Conservation (phyloP, 2,797 vertebrate species). For the Furcifer pardalis region DNA sequence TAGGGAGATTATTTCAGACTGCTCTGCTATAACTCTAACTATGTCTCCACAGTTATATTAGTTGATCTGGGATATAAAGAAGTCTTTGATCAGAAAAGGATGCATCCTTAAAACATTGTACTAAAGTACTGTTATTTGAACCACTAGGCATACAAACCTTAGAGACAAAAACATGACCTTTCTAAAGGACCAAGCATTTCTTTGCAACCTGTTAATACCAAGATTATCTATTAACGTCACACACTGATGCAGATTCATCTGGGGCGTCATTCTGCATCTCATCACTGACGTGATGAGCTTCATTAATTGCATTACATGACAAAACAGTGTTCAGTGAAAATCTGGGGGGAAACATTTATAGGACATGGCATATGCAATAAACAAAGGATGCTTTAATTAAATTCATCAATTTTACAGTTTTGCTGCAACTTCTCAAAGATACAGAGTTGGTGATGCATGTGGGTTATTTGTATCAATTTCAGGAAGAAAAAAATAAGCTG, state of each 20-base stretch:
- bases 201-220: not conserved
- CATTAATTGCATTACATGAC: conserved; percentile 13
- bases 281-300: conserved; percentile 26
- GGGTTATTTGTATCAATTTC: conserved; percentile 7
- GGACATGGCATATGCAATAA: not conserved
- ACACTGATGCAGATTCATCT: not conserved
- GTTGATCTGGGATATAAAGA: not conserved
- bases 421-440: not conserved
- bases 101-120: not conserved
- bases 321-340: conserved; percentile 2
- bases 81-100: not conserved
- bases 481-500: not conserved
- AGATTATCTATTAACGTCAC: not conserved
- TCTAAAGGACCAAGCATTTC: not conserved
- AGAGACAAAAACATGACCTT: not conserved
- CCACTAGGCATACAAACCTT: no score
- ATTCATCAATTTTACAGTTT: conserved; percentile 11
- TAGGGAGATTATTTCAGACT: not conserved
- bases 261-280: conserved; percentile 7
- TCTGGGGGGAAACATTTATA: not conserved
- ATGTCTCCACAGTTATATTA: not conserved
- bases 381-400: conserved; percentile 1
- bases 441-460: not conserved
- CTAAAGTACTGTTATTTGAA: not conserved
- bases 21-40: not conserved